A percentile compares a stretch with the other conserved stretches of the same genome.
These are phyloP conservation scores for Hippocampus mohnikei DNA, from an alignment of 2,113 vertebrate species.

Conservation along the genomic window DNA sequence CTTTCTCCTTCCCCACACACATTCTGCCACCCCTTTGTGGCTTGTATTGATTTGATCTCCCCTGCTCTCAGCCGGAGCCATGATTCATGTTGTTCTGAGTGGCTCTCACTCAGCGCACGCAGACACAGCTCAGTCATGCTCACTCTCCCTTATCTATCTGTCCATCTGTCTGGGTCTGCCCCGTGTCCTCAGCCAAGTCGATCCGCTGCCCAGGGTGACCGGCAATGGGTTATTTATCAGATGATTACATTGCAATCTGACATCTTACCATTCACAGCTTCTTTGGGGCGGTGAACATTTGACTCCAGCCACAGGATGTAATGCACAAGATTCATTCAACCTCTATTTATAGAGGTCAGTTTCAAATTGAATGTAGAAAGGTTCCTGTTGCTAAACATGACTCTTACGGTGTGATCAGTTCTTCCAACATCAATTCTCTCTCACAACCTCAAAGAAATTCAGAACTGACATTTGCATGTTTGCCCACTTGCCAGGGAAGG, in stretches of 20 bases:
- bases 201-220: slow-evolving; percentile 45
- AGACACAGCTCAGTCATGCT: slow-evolving; percentile 69
- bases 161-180: slow-evolving; percentile 66
- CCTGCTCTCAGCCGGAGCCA: slow-evolving; percentile 74
- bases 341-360: background rate
- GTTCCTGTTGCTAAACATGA: slow-evolving; percentile 9
- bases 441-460: too few species aligned
- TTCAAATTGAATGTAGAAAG: slow-evolving; percentile 1
- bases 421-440: background rate
- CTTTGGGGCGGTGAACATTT: slow-evolving; percentile 7
- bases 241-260: background rate
- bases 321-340: background rate
- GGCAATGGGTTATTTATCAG: background rate
- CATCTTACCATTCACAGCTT: slow-evolving; percentile 3
- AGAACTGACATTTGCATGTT: background rate
- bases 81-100: slow-evolving; percentile 73
- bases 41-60: slow-evolving; percentile 73
- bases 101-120: slow-evolving; percentile 65
- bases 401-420: background rate
- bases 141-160: slow-evolving; percentile 55
- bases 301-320: background rate
- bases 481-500: background rate
- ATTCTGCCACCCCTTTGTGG: slow-evolving; percentile 54
- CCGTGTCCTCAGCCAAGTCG: slow-evolving; percentile 50
- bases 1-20: slow-evolving; percentile 47